Evolutionary conservation across 2,113 vertebrate genomes (phyloP).

Genomic region (Corythaixoides concolor): DNA sequence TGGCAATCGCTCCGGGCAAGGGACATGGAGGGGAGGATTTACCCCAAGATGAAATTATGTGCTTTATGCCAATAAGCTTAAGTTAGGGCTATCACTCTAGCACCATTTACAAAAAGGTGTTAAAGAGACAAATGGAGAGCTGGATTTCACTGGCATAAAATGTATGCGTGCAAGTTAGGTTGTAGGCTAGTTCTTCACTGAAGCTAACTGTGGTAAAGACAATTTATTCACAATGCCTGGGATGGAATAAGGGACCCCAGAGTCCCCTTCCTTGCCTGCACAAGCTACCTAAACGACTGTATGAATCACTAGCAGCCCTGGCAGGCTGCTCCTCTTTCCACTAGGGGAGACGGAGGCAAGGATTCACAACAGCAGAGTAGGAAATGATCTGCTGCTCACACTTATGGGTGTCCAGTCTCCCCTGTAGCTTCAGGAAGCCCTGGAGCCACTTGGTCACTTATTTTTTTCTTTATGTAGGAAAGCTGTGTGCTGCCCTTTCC

Average conservation of each 20-base stretch:
- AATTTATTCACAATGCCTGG: neutral
- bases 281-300: neutral
- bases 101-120: neutral
- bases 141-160: neutral
- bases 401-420: neutral
- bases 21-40: neutral
- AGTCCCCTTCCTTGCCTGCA: neutral
- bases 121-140: neutral
- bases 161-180: neutral
- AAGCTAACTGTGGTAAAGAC: neutral
- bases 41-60: neutral
- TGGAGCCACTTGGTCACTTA: neutral
- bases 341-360: neutral
- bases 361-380: neutral
- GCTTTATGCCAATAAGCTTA: fast-evolving
- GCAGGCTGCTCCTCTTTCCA: neutral
- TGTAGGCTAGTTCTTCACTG: neutral
- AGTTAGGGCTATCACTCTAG: neutral
- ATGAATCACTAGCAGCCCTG: neutral
- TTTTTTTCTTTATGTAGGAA: neutral
- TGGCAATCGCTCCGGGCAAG: fast-evolving
- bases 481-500: neutral
- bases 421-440: neutral
- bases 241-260: neutral
- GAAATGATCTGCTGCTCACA: neutral